Evolutionary conservation across 2,113 vertebrate genomes (phyloP).

Genomic region (Tretioscincus oriximinensis): DNA sequence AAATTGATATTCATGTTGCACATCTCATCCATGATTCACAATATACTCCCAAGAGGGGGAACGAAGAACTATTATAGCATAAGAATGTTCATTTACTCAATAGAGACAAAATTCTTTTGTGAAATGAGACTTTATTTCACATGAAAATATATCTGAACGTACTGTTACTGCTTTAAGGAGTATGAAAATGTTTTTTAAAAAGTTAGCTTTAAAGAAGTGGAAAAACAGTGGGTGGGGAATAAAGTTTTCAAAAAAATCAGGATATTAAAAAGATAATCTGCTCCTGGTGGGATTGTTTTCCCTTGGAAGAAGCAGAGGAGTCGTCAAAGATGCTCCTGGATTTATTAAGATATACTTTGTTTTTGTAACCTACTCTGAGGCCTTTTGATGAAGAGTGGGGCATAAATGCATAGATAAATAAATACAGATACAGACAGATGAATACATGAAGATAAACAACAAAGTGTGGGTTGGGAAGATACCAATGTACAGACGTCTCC

Average conservation of each 20-base stretch:
- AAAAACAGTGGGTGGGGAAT: background rate
- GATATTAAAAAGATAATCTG: too few species aligned
- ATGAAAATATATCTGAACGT: background rate
- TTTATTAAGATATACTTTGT: too few species aligned
- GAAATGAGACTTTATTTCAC: background rate
- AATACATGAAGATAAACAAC: too few species aligned
- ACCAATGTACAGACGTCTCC: too few species aligned
- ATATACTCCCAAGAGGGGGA: conserved; percentile 13
- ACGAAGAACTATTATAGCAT: conserved; percentile 13
- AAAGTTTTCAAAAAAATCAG: background rate
- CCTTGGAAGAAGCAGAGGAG: too few species aligned
- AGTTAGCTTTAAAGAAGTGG: conserved; percentile 3
- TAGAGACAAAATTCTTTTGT: background rate
- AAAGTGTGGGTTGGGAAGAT: too few species aligned
- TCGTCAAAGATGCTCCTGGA: too few species aligned
- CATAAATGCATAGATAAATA: too few species aligned
- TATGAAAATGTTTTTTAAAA: background rate
- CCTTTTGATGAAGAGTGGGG: too few species aligned
- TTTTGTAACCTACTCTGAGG: too few species aligned
- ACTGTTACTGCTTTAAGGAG: background rate
- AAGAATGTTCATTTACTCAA: conserved; percentile 11
- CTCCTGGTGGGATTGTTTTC: too few species aligned
- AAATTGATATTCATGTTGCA: conserved; percentile 11
- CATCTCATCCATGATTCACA: conserved; percentile 16
- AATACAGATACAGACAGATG: too few species aligned